Evolutionary conservation across 2,888 invertebrate species (phyloP).

Genomic region (Macroteleia sp.): DNA sequence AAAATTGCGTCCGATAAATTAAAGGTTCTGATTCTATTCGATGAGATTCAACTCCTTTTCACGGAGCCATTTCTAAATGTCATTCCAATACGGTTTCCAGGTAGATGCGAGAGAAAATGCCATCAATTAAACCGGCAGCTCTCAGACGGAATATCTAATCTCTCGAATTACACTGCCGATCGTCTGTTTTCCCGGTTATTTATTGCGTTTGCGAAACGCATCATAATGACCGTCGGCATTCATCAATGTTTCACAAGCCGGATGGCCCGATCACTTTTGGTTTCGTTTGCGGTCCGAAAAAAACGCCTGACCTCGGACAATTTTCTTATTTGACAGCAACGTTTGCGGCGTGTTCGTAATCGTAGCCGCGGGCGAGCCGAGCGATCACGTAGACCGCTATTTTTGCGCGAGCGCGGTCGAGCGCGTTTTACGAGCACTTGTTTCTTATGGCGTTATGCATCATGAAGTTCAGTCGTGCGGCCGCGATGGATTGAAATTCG

Average conservation of each 20-base stretch:
- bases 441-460: conserved; percentile 68
- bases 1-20: no score
- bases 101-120: conserved; percentile 34
- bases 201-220: conserved; percentile 40
- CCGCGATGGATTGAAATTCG: conserved; percentile 47
- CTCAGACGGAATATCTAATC: conserved; percentile 44
- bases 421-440: conserved; percentile 67
- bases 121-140: conserved; percentile 39
- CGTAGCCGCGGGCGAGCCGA: conserved; percentile 49
- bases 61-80: conserved; percentile 21
- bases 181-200: conserved; percentile 35
- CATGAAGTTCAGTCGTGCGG: no score
- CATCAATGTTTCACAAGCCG: conserved; percentile 19
- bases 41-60: neutral
- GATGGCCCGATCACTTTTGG: conserved; percentile 28
- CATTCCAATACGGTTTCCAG: conserved; percentile 17
- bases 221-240: conserved; percentile 12
- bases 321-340: conserved; percentile 42
- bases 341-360: no score
- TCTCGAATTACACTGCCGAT: conserved; percentile 10
- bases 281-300: no score
- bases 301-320: conserved; percentile 41
- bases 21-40: neutral
- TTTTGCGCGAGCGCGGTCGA: no score
- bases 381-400: conserved; percentile 55